Evolutionary conservation across 2,797 vertebrate species (phyloP), one percentile per base, ranked within the genome.

Genomic region (Vireo griseus): DNA sequence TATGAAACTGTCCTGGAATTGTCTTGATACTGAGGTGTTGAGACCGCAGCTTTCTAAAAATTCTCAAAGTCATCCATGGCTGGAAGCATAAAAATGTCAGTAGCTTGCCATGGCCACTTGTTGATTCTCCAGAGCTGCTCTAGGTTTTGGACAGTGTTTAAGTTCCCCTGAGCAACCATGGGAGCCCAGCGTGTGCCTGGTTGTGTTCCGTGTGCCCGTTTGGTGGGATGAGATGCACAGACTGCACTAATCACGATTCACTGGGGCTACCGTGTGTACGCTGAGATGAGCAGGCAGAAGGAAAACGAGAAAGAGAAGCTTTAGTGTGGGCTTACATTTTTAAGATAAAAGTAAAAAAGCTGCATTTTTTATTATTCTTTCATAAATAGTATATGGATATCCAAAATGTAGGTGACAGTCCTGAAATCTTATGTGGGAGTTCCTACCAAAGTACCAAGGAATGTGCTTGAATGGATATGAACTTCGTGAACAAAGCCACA

Each of bases 241-340:
- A 16, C 20, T 37, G 35, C 55, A 13, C 10, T 26, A 3, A 16
- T 12, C 2, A 0, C 21, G 35, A 17, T 63, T 54, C 42, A 5
- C 7, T 16, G 20, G 35, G 4, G 16, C 42, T 48, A 44, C 1
- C 0, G 0, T 15, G 11, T 22, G 2, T 42, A 3, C 2, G 0
- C 35, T 8, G n/a, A 76, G 35, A 16, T 52, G 15, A 63, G 20
- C 25, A 9, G 8, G 62, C 57, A 59, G 22, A 50, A 26, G 33
- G 22, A n/a, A 74, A 47, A 39, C 13, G 13, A 44, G 42, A 22
- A 76, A 37, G 39, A 78, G 25, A 52, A 59, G 8, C 17, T 74
- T 67, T 28, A 45, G 22, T 35, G 4, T 14, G 40, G n/a, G 25
- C 45, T 61, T 28, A 2, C 44, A 12, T 54, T 78, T 89, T 61